Percentiles rank a stretch among this genome's conserved stretches.
Evolutionary conservation across 2,888 invertebrate species (phyloP).

Genomic region (Punctoribates punctum): DNA sequence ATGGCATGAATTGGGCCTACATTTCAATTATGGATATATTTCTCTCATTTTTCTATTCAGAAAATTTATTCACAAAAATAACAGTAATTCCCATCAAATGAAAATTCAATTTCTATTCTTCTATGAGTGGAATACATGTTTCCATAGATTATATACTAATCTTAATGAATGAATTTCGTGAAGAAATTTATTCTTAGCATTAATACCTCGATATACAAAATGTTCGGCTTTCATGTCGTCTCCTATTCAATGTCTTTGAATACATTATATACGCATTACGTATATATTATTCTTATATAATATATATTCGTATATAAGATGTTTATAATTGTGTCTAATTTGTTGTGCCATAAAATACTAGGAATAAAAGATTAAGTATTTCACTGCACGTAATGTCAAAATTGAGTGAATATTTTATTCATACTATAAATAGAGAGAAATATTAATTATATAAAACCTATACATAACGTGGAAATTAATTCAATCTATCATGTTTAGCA

Average conservation of each 20-base stretch:
- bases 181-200: not conserved
- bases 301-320: not conserved
- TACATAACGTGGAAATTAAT: no score
- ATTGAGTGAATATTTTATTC: no score
- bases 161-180: conserved; percentile 10
- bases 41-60: no score
- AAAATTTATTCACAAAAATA: no score
- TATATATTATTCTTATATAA: not conserved
- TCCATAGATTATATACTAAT: not conserved
- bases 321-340: not conserved
- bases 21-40: no score
- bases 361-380: not conserved
- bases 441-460: no score
- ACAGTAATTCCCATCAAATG: not conserved
- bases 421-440: no score
- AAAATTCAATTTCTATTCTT: not conserved
- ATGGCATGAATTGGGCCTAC: no score
- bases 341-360: not conserved
- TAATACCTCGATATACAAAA: not conserved
- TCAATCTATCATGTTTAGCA: no score
- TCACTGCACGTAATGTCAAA: not conserved
- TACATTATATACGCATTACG: not conserved
- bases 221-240: not conserved
- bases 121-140: not conserved
- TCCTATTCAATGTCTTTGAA: not conserved